A percentile compares a stretch with the other conserved stretches of the same genome.
phyloP scores from a whole-genome alignment of 2,113 vertebrate genomes.

The Centropristis striata region DNA sequence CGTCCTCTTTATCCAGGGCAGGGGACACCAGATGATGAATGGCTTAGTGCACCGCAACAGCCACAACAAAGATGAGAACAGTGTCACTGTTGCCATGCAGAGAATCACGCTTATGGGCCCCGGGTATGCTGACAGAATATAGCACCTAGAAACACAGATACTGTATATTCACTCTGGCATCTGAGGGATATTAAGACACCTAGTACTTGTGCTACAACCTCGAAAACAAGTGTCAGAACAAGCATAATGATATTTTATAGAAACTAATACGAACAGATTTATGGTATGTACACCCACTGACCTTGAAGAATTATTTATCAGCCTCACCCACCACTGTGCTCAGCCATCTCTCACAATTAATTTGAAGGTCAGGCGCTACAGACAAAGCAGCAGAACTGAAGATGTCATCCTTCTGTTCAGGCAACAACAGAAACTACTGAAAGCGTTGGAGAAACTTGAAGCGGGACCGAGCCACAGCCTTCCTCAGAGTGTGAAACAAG shows the following conservation, averaged over 20 bases:
- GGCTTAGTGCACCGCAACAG: conserved; percentile 61
- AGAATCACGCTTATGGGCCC: conserved; percentile 86
- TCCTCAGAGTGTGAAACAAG: conserved; percentile 64
- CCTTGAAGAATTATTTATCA: conserved; percentile 35
- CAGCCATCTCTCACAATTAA: neutral
- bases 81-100: conserved; percentile 84
- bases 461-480: conserved; percentile 61
- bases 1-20: conserved; percentile 59
- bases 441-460: conserved; percentile 85
- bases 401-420: conserved; percentile 82
- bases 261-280: neutral
- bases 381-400: conserved; percentile 29
- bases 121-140: conserved; percentile 83
- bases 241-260: conserved; percentile 7
- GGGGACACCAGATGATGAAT: conserved; percentile 68
- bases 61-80: conserved; percentile 70
- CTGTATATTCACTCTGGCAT: neutral
- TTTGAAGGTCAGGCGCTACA: conserved; percentile 31
- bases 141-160: neutral
- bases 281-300: neutral
- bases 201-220: neutral
- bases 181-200: neutral
- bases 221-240: neutral
- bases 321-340: conserved; percentile 11
- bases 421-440: conserved; percentile 88